A percentile compares a stretch with the other conserved stretches of the same genome.
Evolutionary conservation across 1,140 invertebrate species (phyloP).

Genomic region (Tachypleus tridentatus): DNA sequence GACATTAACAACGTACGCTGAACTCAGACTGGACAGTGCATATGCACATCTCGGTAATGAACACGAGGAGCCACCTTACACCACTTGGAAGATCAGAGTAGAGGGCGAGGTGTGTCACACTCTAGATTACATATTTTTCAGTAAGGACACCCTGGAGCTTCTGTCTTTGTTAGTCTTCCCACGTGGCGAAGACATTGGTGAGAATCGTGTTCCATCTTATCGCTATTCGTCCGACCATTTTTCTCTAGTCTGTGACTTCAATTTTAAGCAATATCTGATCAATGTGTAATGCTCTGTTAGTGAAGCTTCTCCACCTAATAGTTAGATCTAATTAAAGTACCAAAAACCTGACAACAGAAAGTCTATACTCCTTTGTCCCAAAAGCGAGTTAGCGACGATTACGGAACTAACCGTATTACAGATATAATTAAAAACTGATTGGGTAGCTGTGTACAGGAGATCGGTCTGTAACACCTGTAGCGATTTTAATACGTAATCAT

Average conservation of each 20-base stretch:
- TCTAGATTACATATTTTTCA: conserved; percentile 67
- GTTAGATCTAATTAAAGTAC: no score
- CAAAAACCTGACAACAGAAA: no score
- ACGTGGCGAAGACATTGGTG: conserved; percentile 50
- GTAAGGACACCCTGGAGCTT: conserved; percentile 43
- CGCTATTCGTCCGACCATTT: conserved; percentile 68
- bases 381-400: no score
- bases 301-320: no score
- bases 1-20: conserved; percentile 37
- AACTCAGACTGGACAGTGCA: conserved; percentile 31
- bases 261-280: conserved; percentile 9
- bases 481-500: no score
- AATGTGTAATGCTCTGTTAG: no score
- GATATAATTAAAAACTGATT: no score
- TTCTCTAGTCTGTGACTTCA: conserved; percentile 56
- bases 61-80: conserved; percentile 49
- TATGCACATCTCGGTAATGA: conserved; percentile 26
- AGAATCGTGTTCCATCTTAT: conserved; percentile 50
- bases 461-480: no score
- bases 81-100: conserved; percentile 63
- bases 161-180: conserved; percentile 51
- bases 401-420: no score
- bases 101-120: conserved; percentile 59
- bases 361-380: no score
- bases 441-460: no score